Percentiles rank a stretch among this genome's conserved stretches.
Evolutionary conservation across 2,888 invertebrate genomes (phyloP).

Genomic region (Stenotaenia linearis): DNA sequence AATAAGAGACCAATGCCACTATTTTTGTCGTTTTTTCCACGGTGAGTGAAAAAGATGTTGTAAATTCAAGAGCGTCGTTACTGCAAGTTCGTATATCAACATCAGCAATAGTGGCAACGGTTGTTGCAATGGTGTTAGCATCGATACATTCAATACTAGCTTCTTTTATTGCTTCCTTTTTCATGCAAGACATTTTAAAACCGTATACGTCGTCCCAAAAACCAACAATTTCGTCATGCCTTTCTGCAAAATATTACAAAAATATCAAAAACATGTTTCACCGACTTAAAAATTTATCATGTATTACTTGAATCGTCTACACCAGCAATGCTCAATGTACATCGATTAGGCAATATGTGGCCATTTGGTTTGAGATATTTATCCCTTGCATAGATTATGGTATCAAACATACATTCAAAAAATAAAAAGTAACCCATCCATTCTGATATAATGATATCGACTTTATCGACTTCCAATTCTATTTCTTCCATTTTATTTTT

Average conservation of each 20-base stretch:
- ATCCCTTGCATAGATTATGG: conserved; percentile 81
- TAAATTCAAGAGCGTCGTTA: conserved; percentile 54
- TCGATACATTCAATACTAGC: conserved; percentile 64
- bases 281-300: too few relatives aligned
- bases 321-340: conserved; percentile 73
- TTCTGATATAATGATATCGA: conserved; percentile 90
- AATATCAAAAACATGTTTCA: neutral
- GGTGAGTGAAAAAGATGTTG: conserved; percentile 43
- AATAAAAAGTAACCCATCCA: conserved; percentile 99
- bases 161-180: conserved; percentile 72
- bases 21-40: conserved; percentile 59
- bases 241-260: conserved; percentile 51
- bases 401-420: conserved; percentile 95
- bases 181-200: conserved; percentile 88
- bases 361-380: conserved; percentile 71
- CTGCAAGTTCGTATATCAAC: conserved; percentile 69
- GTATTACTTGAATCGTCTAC: conserved; percentile 66
- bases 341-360: conserved; percentile 72
- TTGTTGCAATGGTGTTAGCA: conserved; percentile 60
- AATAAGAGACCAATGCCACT: conserved; percentile 82
- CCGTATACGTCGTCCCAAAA: conserved; percentile 94
- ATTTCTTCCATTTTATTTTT: conserved; percentile 84
- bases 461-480: conserved; percentile 64
- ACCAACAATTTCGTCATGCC: conserved; percentile 65
- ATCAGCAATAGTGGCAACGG: conserved; percentile 56